A percentile compares a stretch with the other conserved stretches of the same genome.
Evolutionary conservation across 2,113 vertebrate genomes (phyloP).

Genomic region (Meleagris gallopavo): DNA sequence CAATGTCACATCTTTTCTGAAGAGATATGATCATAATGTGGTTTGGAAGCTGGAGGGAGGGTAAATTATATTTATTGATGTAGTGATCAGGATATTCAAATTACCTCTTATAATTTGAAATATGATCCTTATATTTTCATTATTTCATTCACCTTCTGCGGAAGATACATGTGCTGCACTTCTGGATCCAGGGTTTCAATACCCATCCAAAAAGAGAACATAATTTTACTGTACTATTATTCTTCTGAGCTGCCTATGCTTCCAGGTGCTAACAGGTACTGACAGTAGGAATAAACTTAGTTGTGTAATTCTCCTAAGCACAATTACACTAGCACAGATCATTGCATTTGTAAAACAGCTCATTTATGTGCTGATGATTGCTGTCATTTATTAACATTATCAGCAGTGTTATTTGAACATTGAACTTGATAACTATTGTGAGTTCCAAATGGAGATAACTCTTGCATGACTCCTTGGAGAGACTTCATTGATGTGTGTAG

Average conservation of each 20-base stretch:
- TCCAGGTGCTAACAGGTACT: neutral
- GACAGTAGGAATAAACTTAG: neutral
- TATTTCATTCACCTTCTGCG: neutral
- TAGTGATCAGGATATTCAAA: neutral
- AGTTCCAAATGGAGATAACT: neutral
- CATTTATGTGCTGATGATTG: neutral
- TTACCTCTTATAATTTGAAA: neutral
- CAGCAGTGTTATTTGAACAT: neutral
- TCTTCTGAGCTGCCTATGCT: neutral
- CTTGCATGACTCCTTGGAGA: neutral
- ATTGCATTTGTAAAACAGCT: slow-evolving; percentile 1
- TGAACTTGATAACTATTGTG: neutral
- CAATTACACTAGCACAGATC: neutral
- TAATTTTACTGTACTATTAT: neutral
- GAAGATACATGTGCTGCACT: neutral
- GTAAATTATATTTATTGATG: neutral
- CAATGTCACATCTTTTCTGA: neutral
- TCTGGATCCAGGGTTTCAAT: neutral
- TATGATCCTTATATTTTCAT: neutral
- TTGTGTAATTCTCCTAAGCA: slow-evolving; percentile 17
- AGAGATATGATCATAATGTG: fast-evolving
- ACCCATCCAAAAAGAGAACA: neutral
- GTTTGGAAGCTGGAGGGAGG: neutral
- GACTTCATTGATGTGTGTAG: neutral
- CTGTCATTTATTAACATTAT: neutral